Conservation (phyloP, 2,888 invertebrate species). For the Machimus rusticus region DNA sequence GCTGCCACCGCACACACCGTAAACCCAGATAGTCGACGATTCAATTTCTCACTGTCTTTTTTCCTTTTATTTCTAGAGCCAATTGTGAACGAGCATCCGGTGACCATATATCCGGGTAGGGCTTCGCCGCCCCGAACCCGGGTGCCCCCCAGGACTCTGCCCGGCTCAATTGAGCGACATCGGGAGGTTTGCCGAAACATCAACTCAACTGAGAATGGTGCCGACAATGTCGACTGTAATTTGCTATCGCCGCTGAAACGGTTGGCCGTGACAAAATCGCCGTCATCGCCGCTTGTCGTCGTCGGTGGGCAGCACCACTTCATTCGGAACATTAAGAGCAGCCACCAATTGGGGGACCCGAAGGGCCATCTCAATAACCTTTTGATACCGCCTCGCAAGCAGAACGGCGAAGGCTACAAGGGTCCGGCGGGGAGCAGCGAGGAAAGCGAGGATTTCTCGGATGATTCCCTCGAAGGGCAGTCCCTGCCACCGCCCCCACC, state of each 20-base stretch:
- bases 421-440: conserved; percentile 33
- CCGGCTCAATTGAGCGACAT: conserved; percentile 77
- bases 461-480: conserved; percentile 78
- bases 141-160: conserved; percentile 74
- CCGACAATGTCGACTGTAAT: conserved; percentile 14
- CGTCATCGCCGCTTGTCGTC: conserved; percentile 64
- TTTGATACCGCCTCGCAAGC: conserved; percentile 44
- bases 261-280: conserved; percentile 50
- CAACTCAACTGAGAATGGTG: conserved; percentile 25
- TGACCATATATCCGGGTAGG: conserved; percentile 71
- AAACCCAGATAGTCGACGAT: neutral
- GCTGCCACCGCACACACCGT: neutral
- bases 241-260: conserved; percentile 41
- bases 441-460: conserved; percentile 67
- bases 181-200: conserved; percentile 77
- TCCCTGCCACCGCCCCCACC: conserved; percentile 70
- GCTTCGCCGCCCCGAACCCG: conserved; percentile 62
- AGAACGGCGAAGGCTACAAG: conserved; percentile 36
- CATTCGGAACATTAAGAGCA: conserved; percentile 60
- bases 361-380: conserved; percentile 46
- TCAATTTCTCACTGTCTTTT: conserved; percentile 3
- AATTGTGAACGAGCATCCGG: conserved; percentile 69
- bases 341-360: conserved; percentile 60
- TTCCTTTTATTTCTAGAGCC: conserved; percentile 54
- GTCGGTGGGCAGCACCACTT: conserved; percentile 56